A percentile compares a stretch with the other conserved stretches of the same genome.
Conservation (phyloP, 1,140 invertebrate species). For the Hycleus phaleratus region DNA sequence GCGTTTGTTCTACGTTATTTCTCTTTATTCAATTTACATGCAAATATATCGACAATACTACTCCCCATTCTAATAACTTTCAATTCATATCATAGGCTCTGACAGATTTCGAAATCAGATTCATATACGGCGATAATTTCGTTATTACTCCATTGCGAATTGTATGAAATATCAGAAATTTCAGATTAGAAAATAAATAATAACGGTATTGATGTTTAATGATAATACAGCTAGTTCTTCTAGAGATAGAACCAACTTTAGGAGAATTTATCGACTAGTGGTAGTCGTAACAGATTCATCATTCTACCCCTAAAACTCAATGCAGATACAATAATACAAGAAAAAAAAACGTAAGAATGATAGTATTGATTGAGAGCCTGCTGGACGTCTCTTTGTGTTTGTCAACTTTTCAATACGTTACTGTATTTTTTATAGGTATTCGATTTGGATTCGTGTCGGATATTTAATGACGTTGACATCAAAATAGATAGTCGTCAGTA, state of each 20-base stretch:
- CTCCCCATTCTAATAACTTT: constrained; percentile 23
- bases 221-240: too few relatives aligned
- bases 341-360: background rate
- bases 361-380: constrained; percentile 5
- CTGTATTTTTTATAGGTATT: background rate
- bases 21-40: constrained; percentile 31
- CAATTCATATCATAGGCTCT: constrained; percentile 22
- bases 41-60: constrained; percentile 21
- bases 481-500: too few relatives aligned
- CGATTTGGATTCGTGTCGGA: background rate
- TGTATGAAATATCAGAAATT: too few relatives aligned
- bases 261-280: too few relatives aligned
- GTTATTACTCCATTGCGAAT: too few relatives aligned
- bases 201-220: too few relatives aligned
- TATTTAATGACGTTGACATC: background rate
- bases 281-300: too few relatives aligned
- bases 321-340: background rate
- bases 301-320: too few relatives aligned
- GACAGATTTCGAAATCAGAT: constrained; percentile 24
- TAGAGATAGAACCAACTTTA: too few relatives aligned
- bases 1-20: constrained; percentile 5
- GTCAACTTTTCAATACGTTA: constrained; percentile 22
- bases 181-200: too few relatives aligned
- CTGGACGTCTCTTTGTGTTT: constrained; percentile 16
- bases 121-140: constrained; percentile 2